Conservation (phyloP, 2,888 invertebrate species). For the Leucozona laternaria region DNA sequence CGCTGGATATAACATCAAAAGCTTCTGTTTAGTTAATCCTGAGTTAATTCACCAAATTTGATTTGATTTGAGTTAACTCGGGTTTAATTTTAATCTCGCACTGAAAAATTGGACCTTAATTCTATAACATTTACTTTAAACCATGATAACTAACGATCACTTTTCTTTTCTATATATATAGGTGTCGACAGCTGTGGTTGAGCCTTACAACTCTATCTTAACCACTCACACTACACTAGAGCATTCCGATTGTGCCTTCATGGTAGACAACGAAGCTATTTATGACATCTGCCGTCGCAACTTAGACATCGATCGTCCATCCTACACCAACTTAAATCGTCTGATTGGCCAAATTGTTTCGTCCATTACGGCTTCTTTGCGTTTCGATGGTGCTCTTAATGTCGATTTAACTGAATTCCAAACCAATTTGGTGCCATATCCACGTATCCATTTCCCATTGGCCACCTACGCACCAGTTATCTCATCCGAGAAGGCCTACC, state of each 20-base stretch:
- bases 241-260: slow-evolving; percentile 95
- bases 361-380: slow-evolving; percentile 96
- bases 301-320: slow-evolving; percentile 92
- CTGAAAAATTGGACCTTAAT: too few relatives aligned
- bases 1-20: too few relatives aligned
- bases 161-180: slow-evolving; percentile 82
- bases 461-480: slow-evolving; percentile 96
- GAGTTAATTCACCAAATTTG: too few relatives aligned
- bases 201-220: slow-evolving; percentile 96
- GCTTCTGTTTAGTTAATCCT: too few relatives aligned
- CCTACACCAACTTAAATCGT: slow-evolving; percentile 94
- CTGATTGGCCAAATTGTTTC: slow-evolving; percentile 95
- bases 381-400: slow-evolving; percentile 96
- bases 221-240: slow-evolving; percentile 95
- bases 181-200: slow-evolving; percentile 92
- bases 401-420: slow-evolving; percentile 98
- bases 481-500: slow-evolving; percentile 96
- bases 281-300: slow-evolving; percentile 95
- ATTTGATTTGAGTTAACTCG: too few relatives aligned
- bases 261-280: slow-evolving; percentile 96
- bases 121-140: not conserved
- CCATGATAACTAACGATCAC: not conserved
- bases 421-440: slow-evolving; percentile 96
- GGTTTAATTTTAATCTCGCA: too few relatives aligned
- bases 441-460: slow-evolving; percentile 97